Evolutionary conservation across 2,888 invertebrate species (phyloP), one percentile per base, ranked within the genome.

Genomic region (Leptothorax acervorum): DNA sequence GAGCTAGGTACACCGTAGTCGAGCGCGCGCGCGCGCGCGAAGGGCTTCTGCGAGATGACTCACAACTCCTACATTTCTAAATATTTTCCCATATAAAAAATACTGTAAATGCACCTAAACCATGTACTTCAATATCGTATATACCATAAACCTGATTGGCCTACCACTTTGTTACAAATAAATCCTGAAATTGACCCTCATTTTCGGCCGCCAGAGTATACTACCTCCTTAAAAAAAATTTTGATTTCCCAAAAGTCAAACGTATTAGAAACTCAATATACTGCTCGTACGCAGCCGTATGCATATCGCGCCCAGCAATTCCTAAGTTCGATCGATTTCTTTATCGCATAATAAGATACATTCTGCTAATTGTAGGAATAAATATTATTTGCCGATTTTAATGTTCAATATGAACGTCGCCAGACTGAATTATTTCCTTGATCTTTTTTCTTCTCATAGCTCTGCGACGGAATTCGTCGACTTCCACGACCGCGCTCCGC

Each of bases 401-500:
- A 35, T 15, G n/a, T 31, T 15, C 12, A 18, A 70, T 45, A 28
- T 31, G 12, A 45, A 45, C n/a, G n/a, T 48, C 45, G 35, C 5
- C 35, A 4, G 15, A 45, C 2, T 12, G 18, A 79, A 57, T 79
- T 48, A 71, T 48, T 70, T 70, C 35, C 31, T 31, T 15, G 23
- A 60, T 48, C 65, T 39, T 65, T 63, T 57, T 45, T 79, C n/a
- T 15, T n/a, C 55, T 45, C 76, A 5, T 66, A 28, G 23, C 55
- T 86, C 28, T 65, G 28, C 53, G 76, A n/a, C 65, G 88, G 31
- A 78, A 88, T 78, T 83, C 51, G 74, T 78, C 81, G 66, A 51
- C 81, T 81, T 84, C 84, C 81, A 62, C 86, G 86, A 82, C 68
- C 45, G 66, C 78, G 63, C 78, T 85, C 82, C 79, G 23, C 70